These are phyloP conservation scores for Meloidogyne floridensis DNA, from an alignment of 1,140 invertebrate genomes.

Conservation along the genomic window DNA sequence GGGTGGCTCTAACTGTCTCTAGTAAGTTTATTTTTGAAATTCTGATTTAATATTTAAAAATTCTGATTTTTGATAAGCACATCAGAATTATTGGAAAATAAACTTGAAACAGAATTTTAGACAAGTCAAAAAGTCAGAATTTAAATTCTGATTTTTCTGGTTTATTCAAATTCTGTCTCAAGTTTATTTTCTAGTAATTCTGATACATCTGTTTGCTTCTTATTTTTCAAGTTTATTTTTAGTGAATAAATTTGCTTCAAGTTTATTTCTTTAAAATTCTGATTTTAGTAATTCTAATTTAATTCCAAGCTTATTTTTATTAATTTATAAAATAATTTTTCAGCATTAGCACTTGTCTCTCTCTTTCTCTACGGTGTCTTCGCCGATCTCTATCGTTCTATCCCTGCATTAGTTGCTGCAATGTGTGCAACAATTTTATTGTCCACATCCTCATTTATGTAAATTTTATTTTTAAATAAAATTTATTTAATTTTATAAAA, in stretches of 20 bases:
- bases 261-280: too few species aligned
- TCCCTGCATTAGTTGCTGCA: conserved; percentile 37
- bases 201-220: too few species aligned
- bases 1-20: conserved; percentile 33
- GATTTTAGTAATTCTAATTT: neutral
- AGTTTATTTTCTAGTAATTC: too few species aligned
- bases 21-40: conserved; percentile 26
- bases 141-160: too few species aligned
- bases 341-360: neutral
- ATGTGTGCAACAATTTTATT: conserved; percentile 26
- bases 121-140: too few species aligned
- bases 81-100: too few species aligned
- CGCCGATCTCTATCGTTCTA: conserved; percentile 43
- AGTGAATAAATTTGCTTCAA: too few species aligned
- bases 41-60: neutral
- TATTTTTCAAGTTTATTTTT: too few species aligned
- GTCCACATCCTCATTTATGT: conserved; percentile 33
- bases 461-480: neutral
- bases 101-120: too few species aligned
- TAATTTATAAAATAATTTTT: neutral
- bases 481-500: neutral
- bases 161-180: too few species aligned
- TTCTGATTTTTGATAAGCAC: neutral
- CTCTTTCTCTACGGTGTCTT: conserved; percentile 43
- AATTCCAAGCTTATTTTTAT: neutral